Percentiles rank a stretch among this genome's conserved stretches.
Conservation (phyloP, 2,797 vertebrate species). For the Syngnathus acus region DNA sequence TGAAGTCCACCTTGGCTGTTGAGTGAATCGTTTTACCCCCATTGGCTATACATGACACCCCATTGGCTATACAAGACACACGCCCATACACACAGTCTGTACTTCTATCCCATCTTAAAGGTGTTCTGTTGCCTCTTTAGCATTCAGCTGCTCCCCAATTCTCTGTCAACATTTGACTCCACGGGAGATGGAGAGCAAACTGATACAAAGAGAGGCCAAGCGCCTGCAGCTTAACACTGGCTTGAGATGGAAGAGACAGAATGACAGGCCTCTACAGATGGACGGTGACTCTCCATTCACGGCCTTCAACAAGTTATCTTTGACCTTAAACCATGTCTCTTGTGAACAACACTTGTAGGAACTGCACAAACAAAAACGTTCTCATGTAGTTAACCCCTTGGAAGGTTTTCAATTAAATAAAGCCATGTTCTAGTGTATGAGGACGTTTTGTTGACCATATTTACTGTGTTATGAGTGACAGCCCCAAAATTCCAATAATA, state of each 20-base stretch:
- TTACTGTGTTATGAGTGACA: too few species aligned
- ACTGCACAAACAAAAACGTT: background rate
- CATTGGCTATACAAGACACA: too few species aligned
- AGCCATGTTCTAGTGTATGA: too few species aligned
- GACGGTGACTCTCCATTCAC: conserved; percentile 13
- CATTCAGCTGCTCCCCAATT: conserved; percentile 49
- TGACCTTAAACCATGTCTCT: conserved; percentile 15
- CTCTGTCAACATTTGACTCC: conserved; percentile 60
- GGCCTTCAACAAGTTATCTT: conserved; percentile 3
- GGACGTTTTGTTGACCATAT: too few species aligned
- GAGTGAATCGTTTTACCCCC: too few species aligned
- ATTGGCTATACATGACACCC: too few species aligned
- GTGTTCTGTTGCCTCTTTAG: conserved; percentile 42
- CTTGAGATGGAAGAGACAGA: conserved; percentile 12
- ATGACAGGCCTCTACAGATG: conserved; percentile 20
- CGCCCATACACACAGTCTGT: too few species aligned
- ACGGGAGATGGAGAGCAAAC: conserved; percentile 43
- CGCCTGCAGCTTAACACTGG: conserved; percentile 27
- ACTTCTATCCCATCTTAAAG: conserved; percentile 17
- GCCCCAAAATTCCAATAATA: too few species aligned
- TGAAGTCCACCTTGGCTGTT: too few species aligned
- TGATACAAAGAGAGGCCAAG: conserved; percentile 38
- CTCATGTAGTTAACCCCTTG: background rate
- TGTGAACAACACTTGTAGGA: conserved; percentile 9
- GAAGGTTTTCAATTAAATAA: too few species aligned